Evolutionary conservation across 2,113 vertebrate genomes (phyloP), one percentile per base, ranked within the genome.

Genomic region (Telmatochromis sp.): DNA sequence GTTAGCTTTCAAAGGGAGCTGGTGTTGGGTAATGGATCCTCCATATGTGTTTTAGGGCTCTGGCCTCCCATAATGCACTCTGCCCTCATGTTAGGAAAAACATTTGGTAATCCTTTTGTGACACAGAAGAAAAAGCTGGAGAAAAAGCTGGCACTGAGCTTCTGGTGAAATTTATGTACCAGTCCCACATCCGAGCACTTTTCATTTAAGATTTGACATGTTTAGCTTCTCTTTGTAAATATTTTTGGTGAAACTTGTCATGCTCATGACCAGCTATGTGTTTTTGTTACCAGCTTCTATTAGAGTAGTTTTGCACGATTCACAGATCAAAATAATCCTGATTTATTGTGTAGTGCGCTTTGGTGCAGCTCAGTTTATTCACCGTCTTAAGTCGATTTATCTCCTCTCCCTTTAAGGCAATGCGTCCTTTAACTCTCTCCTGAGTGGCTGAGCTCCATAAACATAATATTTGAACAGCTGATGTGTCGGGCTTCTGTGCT

Each of bases 1-100:
- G 88, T 90, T 35, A 17, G 21, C 11, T 85, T 87, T 81, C 58
- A 79, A 53, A 55, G 55, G 70, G 14, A 68, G 55, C 12, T 81
- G 55, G 15, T 80, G 28, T 78, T 45, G 12, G 4, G 3, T 90
- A 87, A 93, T 92, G 81, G 89, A 42, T 93, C 87, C 45, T 35
- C 83, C 89, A 87, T 58, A 28, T 90, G 89, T 87, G 83, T 80
- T 53, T 78, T 75, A 60, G 47, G 9, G 55, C n/a, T 84, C 63
- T 11, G 80, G 15, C 54, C n/a, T 65, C 60, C 80, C 33, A 80
- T 63, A 80, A 82, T 37, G 49, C 86, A 60, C 65, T 78, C 23
- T n/a, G n/a, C 23, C 86, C 42, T 73, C 70, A 75, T 31, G 11
- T 42, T 31, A n/a, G 37, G 83, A 37, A 42, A 53, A 40, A 7